Evolutionary conservation across 1,140 invertebrate genomes (phyloP).

Genomic region (Galleria mellonella): DNA sequence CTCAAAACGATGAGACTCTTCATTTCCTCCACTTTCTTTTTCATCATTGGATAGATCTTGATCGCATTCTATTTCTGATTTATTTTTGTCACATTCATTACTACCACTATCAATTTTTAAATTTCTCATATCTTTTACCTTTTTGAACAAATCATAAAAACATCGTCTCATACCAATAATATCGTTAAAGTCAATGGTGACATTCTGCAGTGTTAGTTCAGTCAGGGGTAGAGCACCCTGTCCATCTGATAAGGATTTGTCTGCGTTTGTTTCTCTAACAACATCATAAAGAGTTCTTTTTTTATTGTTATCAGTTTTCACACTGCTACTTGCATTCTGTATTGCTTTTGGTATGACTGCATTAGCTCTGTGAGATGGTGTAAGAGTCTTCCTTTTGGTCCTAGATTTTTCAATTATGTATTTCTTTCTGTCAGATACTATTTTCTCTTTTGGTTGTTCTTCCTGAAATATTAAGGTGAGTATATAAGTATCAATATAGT

Average conservation of each 20-base stretch:
- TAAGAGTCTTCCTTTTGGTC: constrained; percentile 16
- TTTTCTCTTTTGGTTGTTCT: not conserved
- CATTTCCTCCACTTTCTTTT: constrained; percentile 18
- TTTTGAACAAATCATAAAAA: constrained; percentile 30
- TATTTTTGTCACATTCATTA: not conserved
- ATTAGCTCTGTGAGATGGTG: constrained; percentile 28
- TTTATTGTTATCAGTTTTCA: constrained; percentile 10
- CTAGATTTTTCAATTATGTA: not conserved
- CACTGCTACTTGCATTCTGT: constrained; percentile 19
- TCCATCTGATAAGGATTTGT: constrained; percentile 27
- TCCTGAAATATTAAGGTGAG: not conserved
- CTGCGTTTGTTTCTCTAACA: constrained; percentile 6
- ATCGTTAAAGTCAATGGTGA: constrained; percentile 15
- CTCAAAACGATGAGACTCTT: constrained; percentile 40
- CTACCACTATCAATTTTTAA: not conserved
- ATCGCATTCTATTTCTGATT: constrained; percentile 1
- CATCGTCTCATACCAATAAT: constrained; percentile 29
- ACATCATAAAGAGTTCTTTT: constrained; percentile 21
- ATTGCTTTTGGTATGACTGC: constrained; percentile 29
- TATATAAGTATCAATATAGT: no score
- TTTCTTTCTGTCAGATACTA: not conserved
- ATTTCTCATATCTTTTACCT: constrained; percentile 25
- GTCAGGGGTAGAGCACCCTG: constrained; percentile 13
- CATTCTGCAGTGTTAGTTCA: constrained; percentile 4
- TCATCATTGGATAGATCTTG: constrained; percentile 6